phyloP scores from a whole-genome alignment of 2,797 vertebrate species.

The Typhlichthys eigenmanni region DNA sequence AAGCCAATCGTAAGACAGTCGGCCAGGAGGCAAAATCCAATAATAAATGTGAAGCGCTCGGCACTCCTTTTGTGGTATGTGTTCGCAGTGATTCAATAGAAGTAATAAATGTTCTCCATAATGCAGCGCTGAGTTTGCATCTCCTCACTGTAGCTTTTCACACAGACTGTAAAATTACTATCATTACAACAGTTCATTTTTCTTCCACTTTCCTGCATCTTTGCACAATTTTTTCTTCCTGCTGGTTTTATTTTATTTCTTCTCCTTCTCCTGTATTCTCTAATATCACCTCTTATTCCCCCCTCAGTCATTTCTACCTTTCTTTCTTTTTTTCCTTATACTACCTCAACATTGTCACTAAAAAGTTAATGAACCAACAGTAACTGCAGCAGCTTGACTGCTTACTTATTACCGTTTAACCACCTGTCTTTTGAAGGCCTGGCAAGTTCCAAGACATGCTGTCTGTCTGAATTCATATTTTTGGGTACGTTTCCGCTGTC shows the following conservation, averaged over 20 bases:
- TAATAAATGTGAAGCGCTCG: not conserved
- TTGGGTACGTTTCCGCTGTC: constrained; percentile 37
- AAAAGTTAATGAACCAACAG: constrained; percentile 28
- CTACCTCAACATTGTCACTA: not conserved
- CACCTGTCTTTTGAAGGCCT: constrained; percentile 1
- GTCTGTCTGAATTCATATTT: constrained; percentile 33
- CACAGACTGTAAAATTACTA: not conserved
- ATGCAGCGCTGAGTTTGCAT: not conserved
- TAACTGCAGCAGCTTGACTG: constrained; percentile 7
- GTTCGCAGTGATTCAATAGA: not conserved
- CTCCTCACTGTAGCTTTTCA: not conserved
- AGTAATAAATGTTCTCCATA: not conserved
- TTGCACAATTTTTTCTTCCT: not conserved
- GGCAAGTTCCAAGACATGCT: not conserved
- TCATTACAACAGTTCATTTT: not conserved
- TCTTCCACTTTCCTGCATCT: not conserved
- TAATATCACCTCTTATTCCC: not conserved
- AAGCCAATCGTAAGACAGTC: not conserved
- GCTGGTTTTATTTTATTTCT: too few relatives aligned
- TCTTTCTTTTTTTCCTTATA: too few relatives aligned
- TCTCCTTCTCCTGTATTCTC: not conserved
- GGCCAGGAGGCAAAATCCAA: not conserved
- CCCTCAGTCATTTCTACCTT: not conserved
- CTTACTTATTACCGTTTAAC: not conserved
- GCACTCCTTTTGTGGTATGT: not conserved